These are phyloP conservation scores for Donacobius atricapilla DNA, from an alignment of 2,113 vertebrate species.

Conservation along the genomic window DNA sequence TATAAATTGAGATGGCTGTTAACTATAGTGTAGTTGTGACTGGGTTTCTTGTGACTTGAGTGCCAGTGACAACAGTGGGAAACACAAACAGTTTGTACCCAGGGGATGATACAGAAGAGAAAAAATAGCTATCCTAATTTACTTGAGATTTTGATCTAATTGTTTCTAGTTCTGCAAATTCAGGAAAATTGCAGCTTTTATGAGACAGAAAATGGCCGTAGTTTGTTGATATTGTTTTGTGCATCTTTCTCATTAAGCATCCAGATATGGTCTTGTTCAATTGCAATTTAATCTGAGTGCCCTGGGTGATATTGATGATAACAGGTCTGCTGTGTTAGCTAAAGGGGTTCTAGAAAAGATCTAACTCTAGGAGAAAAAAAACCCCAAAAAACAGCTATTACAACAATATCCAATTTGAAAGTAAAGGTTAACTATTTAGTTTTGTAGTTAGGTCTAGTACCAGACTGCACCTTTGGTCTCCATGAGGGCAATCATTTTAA, in stretches of 20 bases:
- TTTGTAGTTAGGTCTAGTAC: not conserved
- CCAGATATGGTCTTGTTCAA: not conserved
- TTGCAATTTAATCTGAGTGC: not conserved
- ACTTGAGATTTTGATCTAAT: not conserved
- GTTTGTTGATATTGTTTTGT: not conserved
- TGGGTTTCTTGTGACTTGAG: not conserved
- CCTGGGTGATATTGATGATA: not conserved
- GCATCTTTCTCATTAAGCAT: not conserved
- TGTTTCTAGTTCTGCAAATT: not conserved
- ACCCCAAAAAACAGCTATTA: accelerated
- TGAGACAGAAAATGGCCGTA: not conserved
- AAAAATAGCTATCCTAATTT: not conserved
- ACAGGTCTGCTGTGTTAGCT: not conserved
- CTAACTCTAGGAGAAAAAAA: not conserved
- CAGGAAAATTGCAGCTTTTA: not conserved
- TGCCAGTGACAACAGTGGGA: not conserved
- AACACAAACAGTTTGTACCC: not conserved
- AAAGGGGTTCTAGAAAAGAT: not conserved
- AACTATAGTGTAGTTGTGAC: not conserved
- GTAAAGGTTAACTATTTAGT: not conserved
- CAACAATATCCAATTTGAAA: not conserved
- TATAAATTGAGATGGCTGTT: not conserved
- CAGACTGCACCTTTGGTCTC: not conserved
- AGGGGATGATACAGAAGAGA: not conserved
- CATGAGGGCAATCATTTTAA: not conserved